These are phyloP conservation scores for Petrophora chlorosata DNA, from an alignment of 2,888 invertebrate species.

Conservation along the genomic window DNA sequence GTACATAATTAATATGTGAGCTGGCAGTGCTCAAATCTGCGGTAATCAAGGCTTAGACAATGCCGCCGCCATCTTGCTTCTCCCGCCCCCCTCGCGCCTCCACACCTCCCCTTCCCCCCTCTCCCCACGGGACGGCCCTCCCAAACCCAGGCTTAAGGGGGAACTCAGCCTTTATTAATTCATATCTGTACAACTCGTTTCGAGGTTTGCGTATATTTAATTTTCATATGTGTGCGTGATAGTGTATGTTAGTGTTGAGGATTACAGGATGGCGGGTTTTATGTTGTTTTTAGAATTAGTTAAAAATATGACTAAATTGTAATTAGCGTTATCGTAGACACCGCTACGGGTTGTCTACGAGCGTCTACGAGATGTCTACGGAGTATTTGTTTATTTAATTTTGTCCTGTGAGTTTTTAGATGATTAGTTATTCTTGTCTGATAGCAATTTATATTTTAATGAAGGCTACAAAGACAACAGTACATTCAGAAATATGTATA, in stretches of 20 bases:
- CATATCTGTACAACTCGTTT: conserved; percentile 57
- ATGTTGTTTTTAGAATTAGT: too few relatives aligned
- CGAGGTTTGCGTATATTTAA: conserved; percentile 54
- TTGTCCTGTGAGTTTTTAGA: too few relatives aligned
- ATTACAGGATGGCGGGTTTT: conserved; percentile 9
- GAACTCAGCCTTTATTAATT: conserved; percentile 65
- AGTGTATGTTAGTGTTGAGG: conserved; percentile 18
- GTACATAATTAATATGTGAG: conserved; percentile 82
- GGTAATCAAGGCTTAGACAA: conserved; percentile 80
- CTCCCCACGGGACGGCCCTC: conserved; percentile 33
- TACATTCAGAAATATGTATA: too few relatives aligned
- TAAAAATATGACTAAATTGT: too few relatives aligned
- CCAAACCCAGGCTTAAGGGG: conserved; percentile 54
- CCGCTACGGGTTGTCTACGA: conserved; percentile 46
- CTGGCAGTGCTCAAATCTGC: conserved; percentile 71
- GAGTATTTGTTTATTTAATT: not conserved
- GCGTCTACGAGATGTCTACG: conserved; percentile 42
- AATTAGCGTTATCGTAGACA: conserved; percentile 26
- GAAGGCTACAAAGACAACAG: too few relatives aligned
- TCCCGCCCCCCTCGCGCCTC: conserved; percentile 40
- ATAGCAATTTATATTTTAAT: too few relatives aligned
- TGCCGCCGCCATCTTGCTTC: conserved; percentile 74
- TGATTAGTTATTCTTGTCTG: too few relatives aligned
- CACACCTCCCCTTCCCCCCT: conserved; percentile 33
- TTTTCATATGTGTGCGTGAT: conserved; percentile 45